Base-by-base conservation (phyloP, 1,140 invertebrate genomes). In the Dinothrombium tinctorium region DNA sequence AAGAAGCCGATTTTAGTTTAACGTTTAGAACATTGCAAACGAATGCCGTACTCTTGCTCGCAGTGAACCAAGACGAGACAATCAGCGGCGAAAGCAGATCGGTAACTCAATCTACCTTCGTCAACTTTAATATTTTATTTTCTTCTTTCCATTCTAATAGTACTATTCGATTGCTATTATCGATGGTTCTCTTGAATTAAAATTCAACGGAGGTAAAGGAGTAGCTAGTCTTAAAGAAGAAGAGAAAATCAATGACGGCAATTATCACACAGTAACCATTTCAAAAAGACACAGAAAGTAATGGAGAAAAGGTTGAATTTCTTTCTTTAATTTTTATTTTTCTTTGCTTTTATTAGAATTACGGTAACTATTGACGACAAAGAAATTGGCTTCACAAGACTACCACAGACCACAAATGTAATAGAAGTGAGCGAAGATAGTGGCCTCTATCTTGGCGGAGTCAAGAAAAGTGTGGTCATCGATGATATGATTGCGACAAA, bases 11-110 rank as follows among this genome's bases (percentile, higher is more conserved):
- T 17, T 60, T 83, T 15, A 74, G 73, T 9, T 66, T 87, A 33
- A 74, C 78, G 4, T 84, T 89, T 56, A 65, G 73, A 41, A 78
- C 78, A 0, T 57, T 68, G 3, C 67, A 74, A 44, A 51, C 63
- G 0, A 65, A 74, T 48, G 76, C 74, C 4, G 55, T 86, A 17
- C 54, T 87, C 1, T 53, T 86, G 42, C 57, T 80, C 17, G 73
- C 76, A 0, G 72, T 74, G 0, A 58, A 57, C 38, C 43, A 54
- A 36, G 42, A 47, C 2, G 24, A 40, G 28, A 47, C 26, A 26
- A 33, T 47, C 43, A 50, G 47, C 36, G 25, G 36, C 17, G 9
- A 40, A 11, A n/a, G 19, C 14, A 21, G 4, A 40, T 15, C 8
- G 22, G 7, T 26, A 20, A 6, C 32, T 33, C 20, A 9, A 8